Base-by-base conservation (phyloP, 2,888 invertebrate genomes). In the Seira sanloemensis region DNA sequence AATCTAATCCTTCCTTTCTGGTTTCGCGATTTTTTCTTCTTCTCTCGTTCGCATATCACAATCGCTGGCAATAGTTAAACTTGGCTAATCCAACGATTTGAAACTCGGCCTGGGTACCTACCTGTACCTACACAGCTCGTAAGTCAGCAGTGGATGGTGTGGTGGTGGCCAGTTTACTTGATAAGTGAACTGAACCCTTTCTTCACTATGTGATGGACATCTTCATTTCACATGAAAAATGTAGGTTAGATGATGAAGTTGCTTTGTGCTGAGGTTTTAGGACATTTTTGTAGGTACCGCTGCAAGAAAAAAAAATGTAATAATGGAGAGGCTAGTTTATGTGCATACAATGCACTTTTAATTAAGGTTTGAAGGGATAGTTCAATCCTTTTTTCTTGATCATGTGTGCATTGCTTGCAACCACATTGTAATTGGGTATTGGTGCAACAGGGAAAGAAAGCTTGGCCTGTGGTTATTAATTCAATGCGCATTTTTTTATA, bases 61-160 rank as follows among this genome's bases (percentile, higher is more conserved):
- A n/a, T n/a, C n/a, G n/a, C n/a, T n/a, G n/a, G n/a, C n/a, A n/a
- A n/a, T n/a, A n/a, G n/a, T n/a, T n/a, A n/a, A n/a, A n/a, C n/a
- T 50, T 12, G 16, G 50, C 16, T 50, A 50, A 50, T 50, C 50
- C n/a, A 12, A 16, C 50, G 50, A 50, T 50, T 50, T 67, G 72
- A 66, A 79, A 82, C 76, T 82, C 81, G 72, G 72, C 23, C 7
- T 75, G 77, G 27, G 67, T 76, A 76, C 23, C 21, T 65, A 19
- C n/a, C 50, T 12, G 12, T 37, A 12, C 50, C n/a, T 50, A 37
- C n/a, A 72, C 24, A 7, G 26, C 37, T 75, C 26, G 62, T 68
- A 24, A 24, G 5, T 26, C 2, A 5, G 26, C 26, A 24, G 65
- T 9, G 21, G 2, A 0, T 19, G 24, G 26, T 24, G 27, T 68